Percentiles rank a stretch among this genome's conserved stretches.
phyloP scores from a whole-genome alignment of 2,113 vertebrate species.

The Hydrolagus affinis region DNA sequence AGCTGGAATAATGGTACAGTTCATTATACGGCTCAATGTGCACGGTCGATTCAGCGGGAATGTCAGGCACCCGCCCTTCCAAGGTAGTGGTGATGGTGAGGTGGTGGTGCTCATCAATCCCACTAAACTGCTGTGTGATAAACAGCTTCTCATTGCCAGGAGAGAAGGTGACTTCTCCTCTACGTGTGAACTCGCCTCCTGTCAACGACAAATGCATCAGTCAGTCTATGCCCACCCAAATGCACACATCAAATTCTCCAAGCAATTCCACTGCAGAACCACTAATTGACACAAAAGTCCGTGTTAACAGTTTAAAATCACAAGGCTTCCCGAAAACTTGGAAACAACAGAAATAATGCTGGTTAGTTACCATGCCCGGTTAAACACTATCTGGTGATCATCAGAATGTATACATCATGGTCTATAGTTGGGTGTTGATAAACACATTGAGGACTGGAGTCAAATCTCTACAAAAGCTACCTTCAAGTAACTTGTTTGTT shows the following conservation, averaged over 20 bases:
- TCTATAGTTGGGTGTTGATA: too few relatives aligned
- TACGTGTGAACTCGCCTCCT: constrained; percentile 78
- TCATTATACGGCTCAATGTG: constrained; percentile 77
- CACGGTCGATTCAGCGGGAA: constrained; percentile 57
- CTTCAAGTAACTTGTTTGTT: too few relatives aligned
- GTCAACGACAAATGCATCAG: constrained; percentile 32
- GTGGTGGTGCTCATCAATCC: constrained; percentile 84
- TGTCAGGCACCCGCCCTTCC: constrained; percentile 70
- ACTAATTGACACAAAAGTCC: background rate
- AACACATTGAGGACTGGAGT: too few relatives aligned
- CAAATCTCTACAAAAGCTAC: too few relatives aligned
- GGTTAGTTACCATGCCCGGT: too few relatives aligned
- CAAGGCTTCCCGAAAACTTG: too few relatives aligned
- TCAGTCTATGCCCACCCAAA: background rate
- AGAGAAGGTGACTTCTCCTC: constrained; percentile 75
- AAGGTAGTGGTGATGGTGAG: constrained; percentile 76
- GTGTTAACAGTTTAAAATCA: too few relatives aligned
- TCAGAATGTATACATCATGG: too few relatives aligned
- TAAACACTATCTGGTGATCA: too few relatives aligned
- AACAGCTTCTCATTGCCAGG: constrained; percentile 67
- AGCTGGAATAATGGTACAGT: constrained; percentile 71
- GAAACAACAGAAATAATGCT: too few relatives aligned
- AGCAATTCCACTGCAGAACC: background rate
- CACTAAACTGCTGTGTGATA: constrained; percentile 74
- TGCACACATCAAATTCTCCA: too few relatives aligned